Base-by-base conservation (phyloP, 2,888 invertebrate genomes). In the Rhodophaea formosa region DNA sequence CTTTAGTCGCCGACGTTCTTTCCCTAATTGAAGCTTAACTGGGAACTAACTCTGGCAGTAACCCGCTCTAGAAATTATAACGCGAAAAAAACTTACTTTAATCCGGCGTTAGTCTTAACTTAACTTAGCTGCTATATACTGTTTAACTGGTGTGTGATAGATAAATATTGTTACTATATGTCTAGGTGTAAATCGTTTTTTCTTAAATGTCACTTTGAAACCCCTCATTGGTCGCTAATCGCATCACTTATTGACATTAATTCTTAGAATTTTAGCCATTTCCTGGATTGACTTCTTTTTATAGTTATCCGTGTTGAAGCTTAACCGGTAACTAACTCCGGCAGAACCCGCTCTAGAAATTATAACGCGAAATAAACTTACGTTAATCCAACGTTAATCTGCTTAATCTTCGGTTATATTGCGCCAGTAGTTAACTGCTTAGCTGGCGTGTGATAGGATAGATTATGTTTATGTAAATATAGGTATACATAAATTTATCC, bases 351-450 rank as follows among this genome's bases (percentile, higher is more conserved):
- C 32, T 49, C 49, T 49, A 30, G 30, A 15, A 47, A 47, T 47
- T 47, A 49, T 49, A 49, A 32, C 49, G 32, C 49, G 32, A 49
- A 49, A 49, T 49, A 49, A 49, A 49, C 30, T 49, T 49, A 32
- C 49, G 30, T 49, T 49, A 32, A 49, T 49, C 49, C 49, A 5
- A 8, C 15, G 49, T 49, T 15, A 49, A 32, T 49, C 49, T 49
- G 2, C 32, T 32, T 49, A 49, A 49, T 49, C 49, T 32, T 10
- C 6, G 32, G 49, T 49, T 49, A 32, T 49, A 49, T 32, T 12
- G 45, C 8, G 23, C 15, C 30, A 1, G 23, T 46, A 46, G 47
- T 49, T 49, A 8, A 32, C 49, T 49, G 15, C 16, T 49, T 32
- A 32, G 32, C 32, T 49, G 49, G 47, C n/a, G 30, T 8, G 30